These are phyloP conservation scores for Himantopus leucocephalus DNA, from an alignment of 2,113 vertebrate genomes.

Conservation along the genomic window DNA sequence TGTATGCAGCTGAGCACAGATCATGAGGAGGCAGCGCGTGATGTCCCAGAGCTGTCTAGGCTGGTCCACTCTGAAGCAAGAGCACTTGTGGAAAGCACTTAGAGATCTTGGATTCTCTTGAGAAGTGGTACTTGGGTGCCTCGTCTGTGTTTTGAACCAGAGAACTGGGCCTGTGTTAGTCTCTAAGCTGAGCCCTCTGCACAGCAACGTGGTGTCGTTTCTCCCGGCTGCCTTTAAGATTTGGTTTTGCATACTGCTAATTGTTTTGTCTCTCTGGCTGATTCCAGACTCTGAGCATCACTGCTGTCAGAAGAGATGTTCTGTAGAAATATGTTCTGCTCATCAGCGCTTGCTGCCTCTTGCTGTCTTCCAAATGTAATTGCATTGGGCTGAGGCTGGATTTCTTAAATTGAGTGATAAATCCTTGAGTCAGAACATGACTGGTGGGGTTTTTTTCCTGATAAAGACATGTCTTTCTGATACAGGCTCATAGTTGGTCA, in stretches of 20 bases:
- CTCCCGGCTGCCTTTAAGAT: background rate
- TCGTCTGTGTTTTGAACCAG: accelerated
- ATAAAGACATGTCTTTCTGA: background rate
- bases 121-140: background rate
- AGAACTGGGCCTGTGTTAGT: background rate
- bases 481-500: background rate
- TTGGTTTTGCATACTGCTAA: background rate
- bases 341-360: background rate
- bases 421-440: background rate
- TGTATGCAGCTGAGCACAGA: background rate
- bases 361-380: background rate
- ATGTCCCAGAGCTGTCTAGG: background rate
- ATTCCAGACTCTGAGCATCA: background rate
- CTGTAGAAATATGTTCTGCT: background rate
- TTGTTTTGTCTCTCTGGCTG: background rate
- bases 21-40: accelerated
- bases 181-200: background rate
- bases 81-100: background rate
- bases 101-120: background rate
- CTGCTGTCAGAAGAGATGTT: background rate
- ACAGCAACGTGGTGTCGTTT: accelerated
- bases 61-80: background rate
- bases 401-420: background rate
- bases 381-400: background rate
- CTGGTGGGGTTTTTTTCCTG: background rate